phyloP scores from a whole-genome alignment of 2,888 invertebrate genomes.

The Thumatha senex region DNA sequence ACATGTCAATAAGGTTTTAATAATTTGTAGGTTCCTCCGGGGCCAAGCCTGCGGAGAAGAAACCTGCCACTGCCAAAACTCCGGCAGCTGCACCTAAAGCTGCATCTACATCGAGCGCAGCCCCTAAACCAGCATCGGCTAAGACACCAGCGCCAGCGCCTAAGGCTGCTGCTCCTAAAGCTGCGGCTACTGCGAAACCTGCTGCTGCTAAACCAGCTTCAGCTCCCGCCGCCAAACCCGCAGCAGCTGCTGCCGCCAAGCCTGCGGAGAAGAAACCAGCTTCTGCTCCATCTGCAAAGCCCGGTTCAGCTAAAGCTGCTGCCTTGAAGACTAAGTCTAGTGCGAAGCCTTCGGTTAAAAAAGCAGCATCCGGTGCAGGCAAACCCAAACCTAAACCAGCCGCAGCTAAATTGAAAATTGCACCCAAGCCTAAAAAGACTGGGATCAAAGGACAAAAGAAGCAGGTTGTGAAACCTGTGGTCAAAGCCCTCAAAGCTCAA shows the following conservation, averaged over 20 bases:
- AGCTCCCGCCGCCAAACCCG: slow-evolving; percentile 50
- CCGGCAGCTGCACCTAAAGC: slow-evolving; percentile 75
- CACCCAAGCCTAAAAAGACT: slow-evolving; percentile 82
- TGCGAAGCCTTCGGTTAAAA: slow-evolving; percentile 79
- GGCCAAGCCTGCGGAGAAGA: slow-evolving; percentile 76
- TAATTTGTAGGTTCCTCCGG: slow-evolving; percentile 56
- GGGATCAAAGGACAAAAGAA: slow-evolving; percentile 82
- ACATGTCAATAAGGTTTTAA: slow-evolving; percentile 2
- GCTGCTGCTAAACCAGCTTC: slow-evolving; percentile 73
- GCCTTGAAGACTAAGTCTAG: slow-evolving; percentile 77
- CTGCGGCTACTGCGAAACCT: slow-evolving; percentile 66
- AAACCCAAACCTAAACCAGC: slow-evolving; percentile 80
- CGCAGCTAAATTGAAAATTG: slow-evolving; percentile 76
- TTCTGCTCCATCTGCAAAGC: slow-evolving; percentile 71
- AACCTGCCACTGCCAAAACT: slow-evolving; percentile 68
- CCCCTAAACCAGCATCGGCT: slow-evolving; percentile 65
- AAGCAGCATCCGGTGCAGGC: slow-evolving; percentile 71
- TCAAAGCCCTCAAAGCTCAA: slow-evolving; percentile 93
- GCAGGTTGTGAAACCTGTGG: slow-evolving; percentile 80
- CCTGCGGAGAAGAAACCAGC: slow-evolving; percentile 71
- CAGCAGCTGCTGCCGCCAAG: slow-evolving; percentile 54
- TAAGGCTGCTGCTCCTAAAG: slow-evolving; percentile 67
- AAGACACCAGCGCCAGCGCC: slow-evolving; percentile 74
- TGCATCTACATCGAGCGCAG: slow-evolving; percentile 50
- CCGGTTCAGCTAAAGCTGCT: slow-evolving; percentile 80